A percentile compares a stretch with the other conserved stretches of the same genome.
These are phyloP conservation scores for Arrhopalites spinosus DNA, from an alignment of 2,888 invertebrate genomes.

Conservation along the genomic window DNA sequence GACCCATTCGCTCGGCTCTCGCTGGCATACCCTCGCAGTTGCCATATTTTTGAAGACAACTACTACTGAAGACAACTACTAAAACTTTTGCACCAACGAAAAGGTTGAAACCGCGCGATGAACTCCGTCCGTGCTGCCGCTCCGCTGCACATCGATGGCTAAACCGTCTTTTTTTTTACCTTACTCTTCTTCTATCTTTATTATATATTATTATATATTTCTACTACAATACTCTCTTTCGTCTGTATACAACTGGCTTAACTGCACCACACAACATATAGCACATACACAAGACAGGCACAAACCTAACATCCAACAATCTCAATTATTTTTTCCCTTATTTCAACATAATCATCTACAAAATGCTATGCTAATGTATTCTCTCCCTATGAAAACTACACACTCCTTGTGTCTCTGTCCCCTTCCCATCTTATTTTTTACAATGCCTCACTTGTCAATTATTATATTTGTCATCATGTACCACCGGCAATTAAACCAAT, in stretches of 20 bases:
- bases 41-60: constrained; percentile 35
- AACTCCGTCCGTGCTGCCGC: constrained; percentile 35
- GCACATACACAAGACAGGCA: constrained; percentile 16
- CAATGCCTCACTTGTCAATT: no score
- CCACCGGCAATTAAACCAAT: no score
- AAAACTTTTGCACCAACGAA: constrained; percentile 17
- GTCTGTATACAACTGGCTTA: not conserved
- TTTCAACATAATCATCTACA: not conserved
- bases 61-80: constrained; percentile 33
- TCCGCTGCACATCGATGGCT: constrained; percentile 24
- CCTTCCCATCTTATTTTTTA: no score
- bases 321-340: constrained; percentile 15
- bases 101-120: constrained; percentile 38
- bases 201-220: not conserved
- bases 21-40: constrained; percentile 22
- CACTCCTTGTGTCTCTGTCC: no score
- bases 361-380: not conserved
- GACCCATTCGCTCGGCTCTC: constrained; percentile 20
- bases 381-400: not conserved
- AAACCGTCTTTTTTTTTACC: constrained; percentile 18
- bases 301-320: no score
- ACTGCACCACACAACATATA: constrained; percentile 7
- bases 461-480: no score
- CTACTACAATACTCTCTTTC: constrained; percentile 1
- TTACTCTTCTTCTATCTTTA: not conserved